phyloP scores from a whole-genome alignment of 2,113 vertebrate species.

The Agapornis roseicollis region DNA sequence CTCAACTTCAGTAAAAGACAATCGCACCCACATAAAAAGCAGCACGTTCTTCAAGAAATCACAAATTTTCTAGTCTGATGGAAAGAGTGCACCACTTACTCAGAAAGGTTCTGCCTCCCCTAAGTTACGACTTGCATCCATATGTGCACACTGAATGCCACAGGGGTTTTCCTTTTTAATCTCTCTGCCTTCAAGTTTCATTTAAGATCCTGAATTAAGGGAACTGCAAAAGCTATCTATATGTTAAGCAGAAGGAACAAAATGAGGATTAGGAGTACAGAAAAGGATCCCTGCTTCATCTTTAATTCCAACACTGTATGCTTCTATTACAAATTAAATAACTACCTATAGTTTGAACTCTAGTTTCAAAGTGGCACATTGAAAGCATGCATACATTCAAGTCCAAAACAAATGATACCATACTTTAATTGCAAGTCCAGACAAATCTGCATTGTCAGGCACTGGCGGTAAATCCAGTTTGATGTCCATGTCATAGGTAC shows the following conservation, averaged over 20 bases:
- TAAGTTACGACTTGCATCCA: neutral
- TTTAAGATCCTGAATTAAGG: neutral
- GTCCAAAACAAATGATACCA: neutral
- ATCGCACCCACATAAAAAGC: neutral
- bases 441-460: slow-evolving; percentile 88
- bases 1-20: neutral
- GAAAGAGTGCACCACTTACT: neutral
- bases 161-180: neutral
- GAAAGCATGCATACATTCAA: neutral
- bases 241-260: neutral
- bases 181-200: neutral
- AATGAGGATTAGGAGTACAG: neutral
- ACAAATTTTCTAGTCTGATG: neutral
- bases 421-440: slow-evolving; percentile 91
- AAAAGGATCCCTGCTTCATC: neutral
- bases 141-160: neutral
- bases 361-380: neutral
- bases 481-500: slow-evolving; percentile 89
- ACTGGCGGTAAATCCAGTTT: slow-evolving; percentile 90
- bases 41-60: neutral
- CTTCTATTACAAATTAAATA: neutral
- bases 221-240: neutral
- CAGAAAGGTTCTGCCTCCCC: neutral
- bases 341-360: neutral
- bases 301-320: neutral